These are phyloP conservation scores for Diorhabda elongata DNA, from an alignment of 1,140 invertebrate genomes.

Conservation along the genomic window DNA sequence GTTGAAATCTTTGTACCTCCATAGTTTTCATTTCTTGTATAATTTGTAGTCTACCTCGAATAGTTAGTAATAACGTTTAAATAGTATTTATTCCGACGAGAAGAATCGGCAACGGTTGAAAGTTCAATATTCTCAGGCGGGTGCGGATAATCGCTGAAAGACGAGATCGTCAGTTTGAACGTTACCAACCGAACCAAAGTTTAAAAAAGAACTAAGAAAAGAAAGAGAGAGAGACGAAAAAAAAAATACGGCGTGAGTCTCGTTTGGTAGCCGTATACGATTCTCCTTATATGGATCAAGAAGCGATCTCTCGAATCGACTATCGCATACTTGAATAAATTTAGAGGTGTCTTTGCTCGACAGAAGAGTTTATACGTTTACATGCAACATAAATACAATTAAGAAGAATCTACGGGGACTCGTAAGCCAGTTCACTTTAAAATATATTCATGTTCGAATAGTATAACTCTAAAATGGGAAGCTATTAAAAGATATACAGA, in stretches of 20 bases:
- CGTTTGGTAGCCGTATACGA: conserved; percentile 10
- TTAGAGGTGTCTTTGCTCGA: conserved; percentile 7
- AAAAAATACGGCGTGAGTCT: conserved; percentile 13
- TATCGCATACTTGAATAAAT: conserved; percentile 14
- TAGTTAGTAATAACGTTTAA: no score
- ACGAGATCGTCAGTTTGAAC: background rate
- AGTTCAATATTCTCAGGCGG: conserved; percentile 9
- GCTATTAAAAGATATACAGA: no score
- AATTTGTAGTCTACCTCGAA: no score
- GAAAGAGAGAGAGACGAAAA: background rate
- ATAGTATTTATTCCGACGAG: background rate
- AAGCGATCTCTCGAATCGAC: conserved; percentile 3
- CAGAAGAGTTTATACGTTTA: background rate
- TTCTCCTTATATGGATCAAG: conserved; percentile 10
- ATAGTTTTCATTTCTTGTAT: no score
- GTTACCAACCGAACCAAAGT: conserved; percentile 6
- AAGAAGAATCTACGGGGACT: background rate
- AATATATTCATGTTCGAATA: no score
- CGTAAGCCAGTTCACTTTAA: no score
- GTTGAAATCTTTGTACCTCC: no score
- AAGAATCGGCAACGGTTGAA: background rate
- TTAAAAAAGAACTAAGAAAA: background rate
- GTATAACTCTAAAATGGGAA: no score
- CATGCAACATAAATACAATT: conserved; percentile 2
- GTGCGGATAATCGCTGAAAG: conserved; percentile 8